Percentiles rank a stretch among this genome's conserved stretches.
Conservation (phyloP, 2,797 vertebrate genomes). For the Mormyrops boulengeri region DNA sequence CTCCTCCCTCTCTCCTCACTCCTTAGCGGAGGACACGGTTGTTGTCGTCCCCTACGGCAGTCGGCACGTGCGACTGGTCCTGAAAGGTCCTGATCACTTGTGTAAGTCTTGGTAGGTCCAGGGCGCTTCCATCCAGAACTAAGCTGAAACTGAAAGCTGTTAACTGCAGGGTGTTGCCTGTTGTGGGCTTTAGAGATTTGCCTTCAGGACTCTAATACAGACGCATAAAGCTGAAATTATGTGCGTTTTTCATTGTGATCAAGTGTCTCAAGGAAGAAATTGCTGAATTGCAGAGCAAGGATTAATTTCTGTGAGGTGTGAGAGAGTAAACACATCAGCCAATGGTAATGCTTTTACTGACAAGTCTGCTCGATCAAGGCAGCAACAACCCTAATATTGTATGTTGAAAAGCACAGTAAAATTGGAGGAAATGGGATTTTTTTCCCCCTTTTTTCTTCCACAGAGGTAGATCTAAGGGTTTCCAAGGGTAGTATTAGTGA, state of each 20-base stretch:
- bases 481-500: constrained; percentile 40
- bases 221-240: neutral
- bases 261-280: constrained; percentile 5
- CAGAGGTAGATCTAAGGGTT: constrained; percentile 22
- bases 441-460: constrained; percentile 26
- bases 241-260: neutral
- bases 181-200: neutral
- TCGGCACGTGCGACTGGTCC: constrained; percentile 79
- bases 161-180: neutral
- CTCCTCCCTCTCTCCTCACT: constrained; percentile 20
- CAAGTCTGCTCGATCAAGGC: neutral
- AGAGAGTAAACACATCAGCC: neutral
- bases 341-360: constrained; percentile 15
- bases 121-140: constrained; percentile 59
- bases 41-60: constrained; percentile 85
- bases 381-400: constrained; percentile 11
- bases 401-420: constrained; percentile 32
- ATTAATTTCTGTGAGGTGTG: neutral
- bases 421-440: constrained; percentile 31
- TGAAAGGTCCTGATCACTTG: constrained; percentile 95
- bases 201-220: neutral
- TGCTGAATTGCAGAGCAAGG: neutral
- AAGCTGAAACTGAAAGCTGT: constrained; percentile 10
- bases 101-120: constrained; percentile 87
- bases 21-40: constrained; percentile 78